phyloP scores from a whole-genome alignment of 2,113 vertebrate species.

The Calyptommatus sinebrachiatus region DNA sequence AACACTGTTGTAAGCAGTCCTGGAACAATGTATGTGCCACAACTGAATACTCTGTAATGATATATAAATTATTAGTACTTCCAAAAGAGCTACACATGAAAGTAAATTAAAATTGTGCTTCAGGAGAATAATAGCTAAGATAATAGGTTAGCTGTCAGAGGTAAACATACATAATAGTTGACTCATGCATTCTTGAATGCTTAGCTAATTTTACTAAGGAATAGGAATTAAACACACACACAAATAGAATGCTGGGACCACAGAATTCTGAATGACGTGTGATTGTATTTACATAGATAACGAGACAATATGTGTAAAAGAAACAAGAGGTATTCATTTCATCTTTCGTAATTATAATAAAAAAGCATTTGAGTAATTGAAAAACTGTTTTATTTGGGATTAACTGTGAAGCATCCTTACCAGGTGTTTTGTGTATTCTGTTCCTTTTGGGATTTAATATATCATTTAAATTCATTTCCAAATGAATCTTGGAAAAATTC shows the following conservation, averaged over 20 bases:
- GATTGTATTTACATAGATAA: constrained; percentile 41
- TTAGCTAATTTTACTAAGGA: constrained; percentile 42
- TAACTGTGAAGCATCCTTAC: constrained; percentile 28
- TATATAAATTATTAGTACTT: neutral
- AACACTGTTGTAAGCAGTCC: neutral
- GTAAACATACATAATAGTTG: constrained; percentile 8
- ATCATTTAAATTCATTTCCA: constrained; percentile 43
- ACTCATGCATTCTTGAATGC: constrained; percentile 32
- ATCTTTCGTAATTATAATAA: constrained; percentile 43
- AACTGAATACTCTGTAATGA: neutral
- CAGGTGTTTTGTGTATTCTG: constrained; percentile 43
- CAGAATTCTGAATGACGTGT: constrained; percentile 11
- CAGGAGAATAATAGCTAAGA: constrained; percentile 24
- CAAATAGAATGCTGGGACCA: constrained; percentile 26
- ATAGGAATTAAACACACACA: constrained; percentile 31
- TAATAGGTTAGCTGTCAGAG: neutral
- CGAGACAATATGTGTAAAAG: neutral
- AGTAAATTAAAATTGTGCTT: constrained; percentile 18
- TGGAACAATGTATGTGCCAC: neutral
- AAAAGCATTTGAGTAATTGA: constrained; percentile 42
- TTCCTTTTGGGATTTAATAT: constrained; percentile 55
- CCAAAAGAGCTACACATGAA: neutral
- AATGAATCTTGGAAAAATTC: constrained; percentile 40
- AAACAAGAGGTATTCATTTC: constrained; percentile 39
- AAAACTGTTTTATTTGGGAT: constrained; percentile 48